Conservation (phyloP, 2,888 invertebrate genomes). For the Tiphia femorata region DNA sequence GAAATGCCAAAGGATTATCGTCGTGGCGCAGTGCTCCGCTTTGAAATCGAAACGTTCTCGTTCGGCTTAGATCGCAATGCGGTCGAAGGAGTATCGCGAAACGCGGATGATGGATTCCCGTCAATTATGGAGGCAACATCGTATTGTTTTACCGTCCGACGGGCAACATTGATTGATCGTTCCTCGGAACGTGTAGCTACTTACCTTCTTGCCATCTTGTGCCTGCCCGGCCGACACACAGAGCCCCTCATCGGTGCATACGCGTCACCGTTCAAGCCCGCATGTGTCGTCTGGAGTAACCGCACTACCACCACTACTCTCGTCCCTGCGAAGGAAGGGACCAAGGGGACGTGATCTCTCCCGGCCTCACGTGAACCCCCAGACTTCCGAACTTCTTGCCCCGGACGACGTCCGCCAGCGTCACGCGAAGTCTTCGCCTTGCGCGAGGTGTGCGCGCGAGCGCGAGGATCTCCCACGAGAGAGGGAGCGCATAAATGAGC, state of each 20-base stretch:
- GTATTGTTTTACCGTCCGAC: constrained; percentile 68
- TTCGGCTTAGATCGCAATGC: constrained; percentile 5
- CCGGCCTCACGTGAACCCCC: constrained; percentile 33
- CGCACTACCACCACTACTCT: constrained; percentile 35
- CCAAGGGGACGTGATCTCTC: constrained; percentile 16
- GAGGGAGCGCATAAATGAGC: too few relatives aligned
- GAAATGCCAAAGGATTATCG: background rate
- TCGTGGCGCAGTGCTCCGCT: background rate
- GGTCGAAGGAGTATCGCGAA: constrained; percentile 52
- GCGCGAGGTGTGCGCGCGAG: constrained; percentile 24
- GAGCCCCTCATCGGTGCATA: constrained; percentile 9
- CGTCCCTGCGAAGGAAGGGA: constrained; percentile 28
- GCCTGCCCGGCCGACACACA: constrained; percentile 21
- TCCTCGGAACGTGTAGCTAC: constrained; percentile 56
- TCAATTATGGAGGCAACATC: constrained; percentile 68
- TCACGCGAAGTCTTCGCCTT: constrained; percentile 28
- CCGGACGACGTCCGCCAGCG: constrained; percentile 34
- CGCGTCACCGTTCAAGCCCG: constrained; percentile 16
- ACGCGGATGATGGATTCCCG: constrained; percentile 68
- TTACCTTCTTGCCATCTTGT: constrained; percentile 54
- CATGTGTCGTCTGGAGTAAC: constrained; percentile 32
- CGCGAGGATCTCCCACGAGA: background rate
- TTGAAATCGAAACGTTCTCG: too few relatives aligned
- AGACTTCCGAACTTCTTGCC: constrained; percentile 53
- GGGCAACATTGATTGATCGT: constrained; percentile 68